These are phyloP conservation scores for Trinorchestia longiramus DNA, from an alignment of 1,140 invertebrate genomes.

Conservation along the genomic window DNA sequence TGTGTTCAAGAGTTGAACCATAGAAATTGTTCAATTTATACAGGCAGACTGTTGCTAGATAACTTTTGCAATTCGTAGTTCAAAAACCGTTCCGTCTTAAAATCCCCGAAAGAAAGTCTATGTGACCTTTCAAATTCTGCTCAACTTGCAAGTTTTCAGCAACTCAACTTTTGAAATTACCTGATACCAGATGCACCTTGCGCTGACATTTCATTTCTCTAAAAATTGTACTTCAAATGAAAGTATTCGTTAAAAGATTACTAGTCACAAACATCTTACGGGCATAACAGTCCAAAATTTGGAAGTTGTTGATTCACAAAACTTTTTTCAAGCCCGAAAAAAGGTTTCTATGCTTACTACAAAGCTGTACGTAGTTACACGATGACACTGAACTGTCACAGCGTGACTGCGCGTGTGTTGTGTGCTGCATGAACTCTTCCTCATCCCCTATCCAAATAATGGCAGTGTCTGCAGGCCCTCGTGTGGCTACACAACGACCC, in stretches of 20 bases:
- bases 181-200: neutral
- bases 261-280: neutral
- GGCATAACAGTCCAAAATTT: neutral
- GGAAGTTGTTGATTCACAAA: neutral
- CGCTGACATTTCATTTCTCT: neutral
- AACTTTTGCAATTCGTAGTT: neutral
- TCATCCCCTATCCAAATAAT: neutral
- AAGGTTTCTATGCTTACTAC: too few relatives aligned
- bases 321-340: neutral
- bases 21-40: neutral
- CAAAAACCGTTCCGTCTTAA: neutral
- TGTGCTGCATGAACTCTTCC: neutral
- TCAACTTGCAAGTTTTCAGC: neutral
- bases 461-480: neutral
- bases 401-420: neutral
- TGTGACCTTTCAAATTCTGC: neutral
- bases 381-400: neutral
- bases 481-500: neutral
- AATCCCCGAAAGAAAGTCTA: neutral
- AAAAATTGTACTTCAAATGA: neutral
- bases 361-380: neutral
- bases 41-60: neutral
- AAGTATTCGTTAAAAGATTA: neutral
- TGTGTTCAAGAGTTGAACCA: neutral
- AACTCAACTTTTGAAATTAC: neutral